Evolutionary conservation across 2,113 vertebrate species (phyloP), one percentile per base, ranked within the genome.

Genomic region (Cavia porcellus): DNA sequence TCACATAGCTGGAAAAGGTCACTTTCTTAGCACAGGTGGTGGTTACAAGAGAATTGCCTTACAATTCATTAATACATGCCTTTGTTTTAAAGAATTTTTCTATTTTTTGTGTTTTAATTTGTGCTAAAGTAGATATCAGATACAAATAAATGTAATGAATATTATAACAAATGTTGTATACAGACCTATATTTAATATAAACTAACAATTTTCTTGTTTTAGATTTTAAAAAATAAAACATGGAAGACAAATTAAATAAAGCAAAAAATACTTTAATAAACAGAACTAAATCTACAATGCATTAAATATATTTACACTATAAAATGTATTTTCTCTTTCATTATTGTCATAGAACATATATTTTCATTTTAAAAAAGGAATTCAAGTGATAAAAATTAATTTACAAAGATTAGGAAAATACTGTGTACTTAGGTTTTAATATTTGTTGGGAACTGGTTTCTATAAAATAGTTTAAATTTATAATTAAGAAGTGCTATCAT

Each of bases 281-380:
- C 30, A 70, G 35, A 86, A 55, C 6, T 89, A 74, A 70, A 52
- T 93, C 50, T 82, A 87, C 2, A 86, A 62, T 57, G 19, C 80
- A 74, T 90, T 52, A 75, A 81, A 55, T n/a, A 59, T 59, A 86
- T 70, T 93, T 88, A 68, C 20, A 72, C 35, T 79, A 15, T 62
- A 84, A 94, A 93, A 80, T 62, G 2, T 68, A 47, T 59, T 77
- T 75, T 30, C 32, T 52, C 15, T 42, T 59, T 35, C 15, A 6
- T 13, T 90, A 70, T 19, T 70, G 68, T 38, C n/a, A 72, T 72
- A 75, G 62, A 82, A 94, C 45, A 75, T 25, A 55, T 35, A 62
- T 89, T 79, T 95, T 80, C 38, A 35, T 72, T 45, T 85, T 92
- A 50, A 89, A 96, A 12, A 70, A 72, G 24, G 12, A 96, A 88